Base-by-base conservation (phyloP, 2,888 invertebrate species). In the Tetragonisca angustula region DNA sequence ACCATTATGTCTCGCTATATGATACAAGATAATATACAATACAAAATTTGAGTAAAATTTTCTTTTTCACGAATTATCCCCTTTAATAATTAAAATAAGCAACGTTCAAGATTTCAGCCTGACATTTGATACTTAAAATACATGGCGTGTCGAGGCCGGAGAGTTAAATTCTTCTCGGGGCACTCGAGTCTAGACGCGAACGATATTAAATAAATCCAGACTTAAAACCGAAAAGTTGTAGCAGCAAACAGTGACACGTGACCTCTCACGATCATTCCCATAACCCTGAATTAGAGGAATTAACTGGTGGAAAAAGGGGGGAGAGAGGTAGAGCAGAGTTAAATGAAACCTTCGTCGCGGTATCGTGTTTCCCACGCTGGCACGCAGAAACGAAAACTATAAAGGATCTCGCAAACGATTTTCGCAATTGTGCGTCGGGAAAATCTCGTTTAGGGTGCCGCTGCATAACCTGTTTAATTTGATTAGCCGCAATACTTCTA, bases 231-330 rank as follows among this genome's bases (percentile, higher is more conserved):
- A 56, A 11, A 68, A 54, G 50, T 77, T 83, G 70, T 86, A 72
- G 82, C 81, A 82, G 80, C 76, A 75, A 71, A 72, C 77, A 69
- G 67, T 88, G 88, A 88, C 83, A 85, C 85, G 83, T 68, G 84
- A 87, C 80, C 86, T 80, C 77, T 75, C 82, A 84, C 78, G 78
- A 88, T 84, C 32, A 85, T 89, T 89, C 92, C 81, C 92, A 92
- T 91, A 90, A 91, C 92, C 92, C 89, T 92, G 92, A 92, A 92
- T 92, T 92, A 92, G 86, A 87, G 84, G 87, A 90, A 87, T 90
- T 90, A 90, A 86, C 64, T 70, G 82, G 32, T 73, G 84, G 86
- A 84, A 81, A 70, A 2, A 15, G 43, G 59, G 52, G 32, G 36
- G 61, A 36, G 52, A 2, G 52, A 52, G 13, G 68, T 27, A 36